Evolutionary conservation across 2,888 invertebrate genomes (phyloP).

Genomic region (Erynnis tages): DNA sequence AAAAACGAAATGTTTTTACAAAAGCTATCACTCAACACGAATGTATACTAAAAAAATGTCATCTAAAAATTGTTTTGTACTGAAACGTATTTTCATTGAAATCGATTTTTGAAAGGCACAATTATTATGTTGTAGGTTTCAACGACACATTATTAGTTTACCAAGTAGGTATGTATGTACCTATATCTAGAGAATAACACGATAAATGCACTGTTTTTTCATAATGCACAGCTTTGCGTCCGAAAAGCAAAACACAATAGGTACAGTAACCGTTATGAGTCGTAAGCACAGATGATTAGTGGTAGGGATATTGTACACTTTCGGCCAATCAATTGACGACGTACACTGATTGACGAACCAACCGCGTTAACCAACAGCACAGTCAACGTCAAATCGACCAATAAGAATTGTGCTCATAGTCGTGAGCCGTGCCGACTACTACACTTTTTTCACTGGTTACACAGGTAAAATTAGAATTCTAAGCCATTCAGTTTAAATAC

Average conservation of each 20-base stretch:
- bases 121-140: not conserved
- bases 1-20: slow-evolving; percentile 1
- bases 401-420: too few species aligned
- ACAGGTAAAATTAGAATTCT: not conserved
- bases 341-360: too few species aligned
- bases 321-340: too few species aligned
- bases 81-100: not conserved
- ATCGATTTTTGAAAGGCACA: slow-evolving; percentile 4
- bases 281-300: too few species aligned
- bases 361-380: too few species aligned
- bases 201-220: slow-evolving; percentile 1
- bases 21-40: not conserved
- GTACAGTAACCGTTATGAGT: too few species aligned
- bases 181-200: not conserved
- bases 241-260: too few species aligned
- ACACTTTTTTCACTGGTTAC: not conserved
- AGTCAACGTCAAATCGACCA: too few species aligned
- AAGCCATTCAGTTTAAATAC: too few species aligned
- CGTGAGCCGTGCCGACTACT: too few species aligned
- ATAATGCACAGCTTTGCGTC: too few species aligned
- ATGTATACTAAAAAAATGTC: not conserved
- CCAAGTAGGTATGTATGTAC: not conserved
- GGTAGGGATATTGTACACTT: too few species aligned
- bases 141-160: not conserved
- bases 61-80: not conserved